Percentiles rank a stretch among this genome's conserved stretches.
Conservation (phyloP, 2,113 vertebrate species). For the Peromyscus leucopus region DNA sequence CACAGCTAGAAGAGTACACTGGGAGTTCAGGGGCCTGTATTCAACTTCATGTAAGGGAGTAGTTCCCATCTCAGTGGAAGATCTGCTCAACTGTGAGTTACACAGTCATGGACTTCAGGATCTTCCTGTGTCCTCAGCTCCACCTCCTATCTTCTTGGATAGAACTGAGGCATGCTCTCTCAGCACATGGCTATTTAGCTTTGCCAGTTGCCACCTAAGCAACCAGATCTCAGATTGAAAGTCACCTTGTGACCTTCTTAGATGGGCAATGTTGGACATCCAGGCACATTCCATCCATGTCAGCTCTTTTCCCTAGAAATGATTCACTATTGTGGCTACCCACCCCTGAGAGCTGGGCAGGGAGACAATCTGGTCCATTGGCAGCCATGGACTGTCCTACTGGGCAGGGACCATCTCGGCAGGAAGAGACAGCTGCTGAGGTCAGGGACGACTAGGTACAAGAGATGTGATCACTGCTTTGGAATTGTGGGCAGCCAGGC, state of each 20-base stretch:
- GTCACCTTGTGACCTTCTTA: slow-evolving; percentile 27
- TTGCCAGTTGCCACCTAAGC: neutral
- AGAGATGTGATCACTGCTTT: neutral
- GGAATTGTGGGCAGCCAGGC: neutral
- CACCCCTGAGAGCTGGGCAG: slow-evolving; percentile 40
- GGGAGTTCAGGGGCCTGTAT: neutral
- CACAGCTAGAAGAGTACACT: neutral
- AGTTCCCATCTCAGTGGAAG: neutral
- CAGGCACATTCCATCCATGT: slow-evolving; percentile 33
- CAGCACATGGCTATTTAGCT: neutral
- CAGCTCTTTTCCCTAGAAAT: neutral
- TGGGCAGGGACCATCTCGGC: slow-evolving; percentile 63
- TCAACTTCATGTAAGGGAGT: fast-evolving
- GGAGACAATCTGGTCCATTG: neutral
- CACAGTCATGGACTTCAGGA: neutral
- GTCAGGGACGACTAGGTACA: slow-evolving; percentile 35
- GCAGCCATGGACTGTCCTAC: slow-evolving; percentile 13
- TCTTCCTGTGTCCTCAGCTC: neutral
- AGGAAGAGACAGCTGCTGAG: slow-evolving; percentile 16
- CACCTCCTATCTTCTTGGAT: neutral
- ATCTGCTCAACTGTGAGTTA: neutral
- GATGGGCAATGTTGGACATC: neutral
- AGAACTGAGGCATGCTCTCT: neutral
- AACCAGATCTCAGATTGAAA: slow-evolving; percentile 21
- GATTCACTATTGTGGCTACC: slow-evolving; percentile 43